Percentiles rank a stretch among this genome's conserved stretches.
These are phyloP conservation scores for Aphelinus certus DNA, from an alignment of 1,140 invertebrate species.

Conservation along the genomic window DNA sequence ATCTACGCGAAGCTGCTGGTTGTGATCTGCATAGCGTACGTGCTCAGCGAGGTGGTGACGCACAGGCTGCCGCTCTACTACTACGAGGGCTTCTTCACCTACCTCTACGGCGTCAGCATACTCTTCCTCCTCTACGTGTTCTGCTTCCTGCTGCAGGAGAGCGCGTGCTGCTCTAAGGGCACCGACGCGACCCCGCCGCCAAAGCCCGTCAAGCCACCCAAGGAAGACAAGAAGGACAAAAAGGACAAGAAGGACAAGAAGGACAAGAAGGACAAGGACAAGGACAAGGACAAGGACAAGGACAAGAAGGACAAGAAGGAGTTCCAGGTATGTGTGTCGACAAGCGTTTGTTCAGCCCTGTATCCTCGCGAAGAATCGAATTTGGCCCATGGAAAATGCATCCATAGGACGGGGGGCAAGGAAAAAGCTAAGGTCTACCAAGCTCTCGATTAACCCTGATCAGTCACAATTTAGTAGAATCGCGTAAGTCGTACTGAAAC, in stretches of 20 bases:
- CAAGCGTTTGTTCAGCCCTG: no score
- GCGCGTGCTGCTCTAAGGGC: slow-evolving; percentile 79
- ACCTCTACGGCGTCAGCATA: slow-evolving; percentile 94
- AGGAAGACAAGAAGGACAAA: slow-evolving; percentile 71
- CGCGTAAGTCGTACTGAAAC: no score
- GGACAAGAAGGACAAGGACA: slow-evolving; percentile 66
- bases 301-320: slow-evolving; percentile 69
- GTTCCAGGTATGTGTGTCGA: slow-evolving; percentile 59
- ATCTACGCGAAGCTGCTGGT: slow-evolving; percentile 92
- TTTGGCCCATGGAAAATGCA: no score
- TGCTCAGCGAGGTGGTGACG: slow-evolving; percentile 92
- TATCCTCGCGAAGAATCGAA: no score
- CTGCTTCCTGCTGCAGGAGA: slow-evolving; percentile 94
- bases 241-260: slow-evolving; percentile 64
- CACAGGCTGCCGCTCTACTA: slow-evolving; percentile 89
- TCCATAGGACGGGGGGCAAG: no score
- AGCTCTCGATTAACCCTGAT: no score
- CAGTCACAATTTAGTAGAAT: no score
- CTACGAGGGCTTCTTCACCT: slow-evolving; percentile 97
- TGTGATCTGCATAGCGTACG: slow-evolving; percentile 90
- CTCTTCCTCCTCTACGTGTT: slow-evolving; percentile 96
- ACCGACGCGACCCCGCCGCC: slow-evolving; percentile 74
- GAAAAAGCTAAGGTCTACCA: no score
- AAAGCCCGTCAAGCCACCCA: slow-evolving; percentile 79
- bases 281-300: slow-evolving; percentile 63